Percentiles rank a stretch among this genome's conserved stretches.
Conservation (phyloP, 1,140 invertebrate species). For the Geopemphigus sp. region DNA sequence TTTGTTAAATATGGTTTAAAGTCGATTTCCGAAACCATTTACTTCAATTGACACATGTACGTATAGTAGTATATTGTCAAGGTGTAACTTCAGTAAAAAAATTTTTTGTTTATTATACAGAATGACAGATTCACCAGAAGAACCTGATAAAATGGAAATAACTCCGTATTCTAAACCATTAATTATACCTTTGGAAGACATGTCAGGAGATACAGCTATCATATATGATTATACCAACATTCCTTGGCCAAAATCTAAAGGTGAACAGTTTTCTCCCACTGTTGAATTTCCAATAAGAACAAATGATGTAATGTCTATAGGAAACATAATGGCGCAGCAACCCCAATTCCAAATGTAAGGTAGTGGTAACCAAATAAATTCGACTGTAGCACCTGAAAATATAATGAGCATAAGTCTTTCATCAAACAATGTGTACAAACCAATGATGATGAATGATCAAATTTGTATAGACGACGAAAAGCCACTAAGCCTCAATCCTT, state of each 20-base stretch:
- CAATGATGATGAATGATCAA: constrained; percentile 38
- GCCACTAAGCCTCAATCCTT: not conserved
- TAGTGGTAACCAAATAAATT: constrained; percentile 33
- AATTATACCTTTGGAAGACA: constrained; percentile 35
- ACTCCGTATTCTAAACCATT: constrained; percentile 28
- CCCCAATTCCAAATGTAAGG: constrained; percentile 7
- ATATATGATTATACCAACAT: constrained; percentile 22
- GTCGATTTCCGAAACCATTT: no score
- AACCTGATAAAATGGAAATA: constrained; percentile 47
- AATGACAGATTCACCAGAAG: constrained; percentile 39
- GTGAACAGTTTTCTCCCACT: constrained; percentile 4
- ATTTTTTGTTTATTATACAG: not conserved
- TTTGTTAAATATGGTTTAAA: no score
- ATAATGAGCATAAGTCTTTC: constrained; percentile 26
- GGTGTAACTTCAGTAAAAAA: not conserved
- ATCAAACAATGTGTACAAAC: constrained; percentile 18
- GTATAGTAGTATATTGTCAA: not conserved
- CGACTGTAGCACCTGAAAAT: constrained; percentile 22
- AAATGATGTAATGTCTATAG: constrained; percentile 13
- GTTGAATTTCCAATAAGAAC: constrained; percentile 24
- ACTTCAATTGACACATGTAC: constrained; percentile 26
- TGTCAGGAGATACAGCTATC: constrained; percentile 29
- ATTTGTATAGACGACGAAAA: constrained; percentile 33
- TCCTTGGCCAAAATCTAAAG: constrained; percentile 38
- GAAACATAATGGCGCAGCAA: constrained; percentile 19